These are phyloP conservation scores for Drosophila pegasa DNA, from an alignment of 2,888 invertebrate species.

Conservation along the genomic window DNA sequence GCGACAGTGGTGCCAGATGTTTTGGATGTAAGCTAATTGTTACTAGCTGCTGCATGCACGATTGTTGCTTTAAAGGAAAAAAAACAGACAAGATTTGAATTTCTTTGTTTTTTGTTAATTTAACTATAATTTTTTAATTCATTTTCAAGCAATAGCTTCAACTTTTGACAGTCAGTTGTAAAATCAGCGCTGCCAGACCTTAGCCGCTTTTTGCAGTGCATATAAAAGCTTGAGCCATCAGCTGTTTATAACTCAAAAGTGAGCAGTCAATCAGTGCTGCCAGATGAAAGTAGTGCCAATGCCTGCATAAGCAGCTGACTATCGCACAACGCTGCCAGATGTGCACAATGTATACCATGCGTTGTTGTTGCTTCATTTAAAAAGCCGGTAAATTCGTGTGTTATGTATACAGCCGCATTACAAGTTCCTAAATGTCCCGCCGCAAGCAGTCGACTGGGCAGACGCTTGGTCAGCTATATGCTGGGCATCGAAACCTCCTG, in stretches of 20 bases:
- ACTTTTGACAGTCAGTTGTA: neutral
- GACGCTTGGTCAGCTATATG: slow-evolving; percentile 83
- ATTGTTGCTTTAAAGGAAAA: neutral
- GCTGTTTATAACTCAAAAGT: neutral
- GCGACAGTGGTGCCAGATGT: neutral
- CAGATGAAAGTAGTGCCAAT: neutral
- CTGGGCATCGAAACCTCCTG: slow-evolving; percentile 99
- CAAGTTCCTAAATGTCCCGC: slow-evolving; percentile 8
- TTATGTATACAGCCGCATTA: slow-evolving; percentile 47
- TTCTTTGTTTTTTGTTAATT: neutral
- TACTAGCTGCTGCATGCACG: neutral
- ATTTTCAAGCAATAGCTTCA: neutral
- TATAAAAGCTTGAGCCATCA: neutral
- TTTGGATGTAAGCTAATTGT: too few species aligned
- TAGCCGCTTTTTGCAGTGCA: neutral
- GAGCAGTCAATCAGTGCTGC: neutral
- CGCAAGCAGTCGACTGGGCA: neutral
- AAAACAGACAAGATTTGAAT: neutral
- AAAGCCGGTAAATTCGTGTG: slow-evolving; percentile 24
- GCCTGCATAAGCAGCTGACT: neutral
- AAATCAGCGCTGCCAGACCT: neutral
- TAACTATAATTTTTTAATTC: neutral
- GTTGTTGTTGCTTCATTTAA: slow-evolving; percentile 31
- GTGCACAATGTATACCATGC: neutral
- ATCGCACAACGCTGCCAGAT: slow-evolving; percentile 28